Percentiles rank a stretch among this genome's conserved stretches.
Conservation (phyloP, 2,888 invertebrate genomes). For the Cotesia congregata region DNA sequence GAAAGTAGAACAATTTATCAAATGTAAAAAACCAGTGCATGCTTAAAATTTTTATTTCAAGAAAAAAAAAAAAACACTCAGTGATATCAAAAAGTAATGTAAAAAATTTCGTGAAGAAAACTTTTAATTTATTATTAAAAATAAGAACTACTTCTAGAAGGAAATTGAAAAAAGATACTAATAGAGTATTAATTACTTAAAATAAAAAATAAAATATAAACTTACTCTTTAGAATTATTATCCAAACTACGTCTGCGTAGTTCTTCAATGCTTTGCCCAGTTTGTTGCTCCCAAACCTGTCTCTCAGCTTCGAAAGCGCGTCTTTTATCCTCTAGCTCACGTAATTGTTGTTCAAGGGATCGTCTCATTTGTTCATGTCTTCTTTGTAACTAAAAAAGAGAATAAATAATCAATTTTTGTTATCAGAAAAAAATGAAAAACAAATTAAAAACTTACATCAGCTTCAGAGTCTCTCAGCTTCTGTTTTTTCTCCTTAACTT, state of each 20-base stretch:
- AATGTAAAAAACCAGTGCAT: constrained; percentile 7
- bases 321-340: constrained; percentile 91
- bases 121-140: neutral
- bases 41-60: neutral
- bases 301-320: constrained; percentile 89
- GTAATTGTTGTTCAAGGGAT: constrained; percentile 88
- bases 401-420: neutral
- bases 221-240: constrained; percentile 90
- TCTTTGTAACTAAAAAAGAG: constrained; percentile 77
- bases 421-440: neutral
- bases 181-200: constrained; percentile 8
- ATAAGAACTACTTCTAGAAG: neutral
- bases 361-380: constrained; percentile 88
- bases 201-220: constrained; percentile 54
- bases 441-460: constrained; percentile 73
- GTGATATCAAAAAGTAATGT: neutral
- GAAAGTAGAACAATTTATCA: neutral
- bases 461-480: constrained; percentile 96
- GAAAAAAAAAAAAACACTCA: neutral
- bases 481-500: constrained; percentile 95
- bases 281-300: constrained; percentile 90
- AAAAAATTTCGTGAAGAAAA: neutral
- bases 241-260: constrained; percentile 89
- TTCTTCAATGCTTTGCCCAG: constrained; percentile 91
- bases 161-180: constrained; percentile 34